phyloP scores from a whole-genome alignment of 2,113 vertebrate genomes.

The Salvelinus sp. region DNA sequence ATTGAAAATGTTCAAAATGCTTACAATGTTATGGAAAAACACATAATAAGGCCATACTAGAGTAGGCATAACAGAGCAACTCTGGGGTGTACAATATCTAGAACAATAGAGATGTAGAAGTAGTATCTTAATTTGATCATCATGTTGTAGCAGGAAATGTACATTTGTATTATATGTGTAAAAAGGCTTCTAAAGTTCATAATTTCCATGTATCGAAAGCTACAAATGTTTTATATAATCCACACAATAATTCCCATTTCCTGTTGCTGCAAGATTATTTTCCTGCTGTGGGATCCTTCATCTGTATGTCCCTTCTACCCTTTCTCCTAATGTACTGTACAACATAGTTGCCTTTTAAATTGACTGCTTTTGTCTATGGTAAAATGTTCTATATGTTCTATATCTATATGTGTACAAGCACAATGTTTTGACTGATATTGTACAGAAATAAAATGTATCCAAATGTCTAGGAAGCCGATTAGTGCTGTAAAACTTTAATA shows the following conservation, averaged over 20 bases:
- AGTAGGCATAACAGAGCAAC: conserved; percentile 27
- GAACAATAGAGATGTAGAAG: background rate
- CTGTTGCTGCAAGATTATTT: too few species aligned
- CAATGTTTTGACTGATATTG: background rate
- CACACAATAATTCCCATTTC: too few species aligned
- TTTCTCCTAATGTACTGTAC: background rate
- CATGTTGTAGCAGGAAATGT: too few species aligned
- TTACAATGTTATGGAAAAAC: conserved; percentile 44
- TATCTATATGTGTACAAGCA: background rate
- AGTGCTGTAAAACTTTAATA: too few species aligned
- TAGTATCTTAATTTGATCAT: too few species aligned
- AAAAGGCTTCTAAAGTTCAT: too few species aligned
- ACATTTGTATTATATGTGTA: too few species aligned
- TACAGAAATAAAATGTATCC: too few species aligned
- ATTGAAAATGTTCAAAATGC: conserved; percentile 57
- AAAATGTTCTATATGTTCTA: background rate
- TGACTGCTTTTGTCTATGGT: background rate
- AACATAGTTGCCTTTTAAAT: background rate
- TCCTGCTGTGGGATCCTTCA: too few species aligned
- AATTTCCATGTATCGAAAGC: too few species aligned
- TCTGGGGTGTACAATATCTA: conserved; percentile 54
- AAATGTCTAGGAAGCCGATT: too few species aligned
- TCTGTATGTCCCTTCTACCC: background rate
- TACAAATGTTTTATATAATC: too few species aligned
- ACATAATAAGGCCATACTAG: conserved; percentile 48